Base-by-base conservation (phyloP, 2,113 vertebrate species). In the Cololabis saira region DNA sequence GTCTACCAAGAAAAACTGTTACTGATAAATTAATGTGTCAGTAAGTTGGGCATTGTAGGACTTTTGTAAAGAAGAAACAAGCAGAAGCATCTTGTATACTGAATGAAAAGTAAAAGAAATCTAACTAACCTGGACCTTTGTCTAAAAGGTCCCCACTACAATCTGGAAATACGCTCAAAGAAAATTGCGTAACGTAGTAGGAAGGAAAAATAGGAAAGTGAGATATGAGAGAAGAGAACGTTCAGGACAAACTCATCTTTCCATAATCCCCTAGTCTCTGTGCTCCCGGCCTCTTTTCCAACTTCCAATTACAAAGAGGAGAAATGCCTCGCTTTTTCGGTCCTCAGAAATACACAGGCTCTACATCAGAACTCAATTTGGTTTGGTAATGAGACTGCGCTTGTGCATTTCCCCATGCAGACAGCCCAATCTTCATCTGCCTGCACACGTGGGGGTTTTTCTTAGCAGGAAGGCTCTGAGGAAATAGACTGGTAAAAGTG, bases 351-450 rank as follows among this genome's bases (percentile, higher is more conserved):
- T 86, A 91, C 79, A 90, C 87, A 87, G 86, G 85, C 89, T 90
- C 89, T 83, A 91, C 83, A 90, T 90, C 88, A 91, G 82, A 92
- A 92, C 90, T 92, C 91, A 92, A 91, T 93, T 92, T 92, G 89
- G 83, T 78, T 87, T 84, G 87, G 90, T 93, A 93, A 93, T 94
- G 91, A 93, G 89, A 88, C 90, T 87, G 77, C 76, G 89, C 91
- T 89, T 84, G 77, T 89, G 86, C 88, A 87, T 91, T 91, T 93
- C 88, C 91, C 88, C 81, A 74, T 90, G 88, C 90, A 93, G 90
- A 92, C 89, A 89, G 86, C 66, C 90, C 90, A 91, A 92, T 92
- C 88, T 92, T 86, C 86, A 88, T 78, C 79, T 78, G 83, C 81
- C 81, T 73, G 80, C 81, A 87, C 91, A 90, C 83, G 83, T 67